Conservation (phyloP, 1,140 invertebrate species). For the Aphelenchoides besseyi region DNA sequence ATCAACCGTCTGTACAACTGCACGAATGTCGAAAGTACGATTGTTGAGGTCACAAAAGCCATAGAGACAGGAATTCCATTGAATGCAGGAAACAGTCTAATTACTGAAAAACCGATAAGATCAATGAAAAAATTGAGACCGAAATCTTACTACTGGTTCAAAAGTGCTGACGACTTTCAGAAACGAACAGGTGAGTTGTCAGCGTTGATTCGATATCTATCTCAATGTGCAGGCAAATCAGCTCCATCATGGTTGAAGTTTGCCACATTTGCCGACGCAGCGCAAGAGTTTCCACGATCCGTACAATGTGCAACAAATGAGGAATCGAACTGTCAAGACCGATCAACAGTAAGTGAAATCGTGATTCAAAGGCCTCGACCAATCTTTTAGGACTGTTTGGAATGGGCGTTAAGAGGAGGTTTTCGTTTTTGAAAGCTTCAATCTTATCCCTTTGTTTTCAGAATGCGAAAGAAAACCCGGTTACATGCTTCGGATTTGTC, state of each 20-base stretch:
- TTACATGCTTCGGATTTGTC: slow-evolving; percentile 30
- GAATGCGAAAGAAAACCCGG: slow-evolving; percentile 37
- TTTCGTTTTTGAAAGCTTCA: no score
- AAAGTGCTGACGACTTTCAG: neutral
- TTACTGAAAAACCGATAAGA: neutral
- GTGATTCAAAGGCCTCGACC: no score
- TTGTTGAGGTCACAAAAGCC: neutral
- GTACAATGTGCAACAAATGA: slow-evolving; percentile 26
- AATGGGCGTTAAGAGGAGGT: slow-evolving; percentile 26
- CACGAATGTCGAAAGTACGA: neutral
- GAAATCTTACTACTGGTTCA: neutral
- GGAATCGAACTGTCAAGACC: slow-evolving; percentile 29
- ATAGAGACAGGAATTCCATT: neutral
- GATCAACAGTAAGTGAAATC: slow-evolving; percentile 23
- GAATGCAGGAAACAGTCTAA: neutral
- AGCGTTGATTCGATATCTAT: neutral
- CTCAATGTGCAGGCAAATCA: neutral
- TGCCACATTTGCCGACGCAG: neutral
- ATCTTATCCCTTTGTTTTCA: no score
- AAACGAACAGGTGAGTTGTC: neutral
- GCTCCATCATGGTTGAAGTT: neutral
- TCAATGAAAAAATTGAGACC: neutral
- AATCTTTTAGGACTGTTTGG: slow-evolving; percentile 31
- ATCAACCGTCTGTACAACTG: slow-evolving; percentile 33
- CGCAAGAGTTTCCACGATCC: neutral